Percentiles rank a stretch among this genome's conserved stretches.
These are phyloP conservation scores for Chascanopsetta lugubris DNA, from an alignment of 2,113 vertebrate species.

Conservation along the genomic window DNA sequence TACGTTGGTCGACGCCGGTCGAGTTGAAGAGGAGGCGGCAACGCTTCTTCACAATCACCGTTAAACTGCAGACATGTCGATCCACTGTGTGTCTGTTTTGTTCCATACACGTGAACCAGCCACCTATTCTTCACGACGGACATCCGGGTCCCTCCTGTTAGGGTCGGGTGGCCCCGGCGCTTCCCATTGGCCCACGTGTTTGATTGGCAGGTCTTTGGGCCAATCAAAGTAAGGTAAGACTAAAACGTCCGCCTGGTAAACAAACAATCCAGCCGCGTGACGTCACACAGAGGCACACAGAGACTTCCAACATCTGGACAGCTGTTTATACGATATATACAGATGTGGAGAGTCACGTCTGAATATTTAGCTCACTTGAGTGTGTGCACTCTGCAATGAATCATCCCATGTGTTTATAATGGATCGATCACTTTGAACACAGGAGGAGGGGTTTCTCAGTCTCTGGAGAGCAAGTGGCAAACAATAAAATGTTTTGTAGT, in stretches of 20 bases:
- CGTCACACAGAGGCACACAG: not conserved
- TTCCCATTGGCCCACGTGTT: conserved; percentile 39
- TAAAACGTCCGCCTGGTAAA: conserved; percentile 52
- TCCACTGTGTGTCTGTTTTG: conserved; percentile 48
- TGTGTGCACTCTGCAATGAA: no score
- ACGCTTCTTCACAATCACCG: not conserved
- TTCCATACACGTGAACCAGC: conserved; percentile 58
- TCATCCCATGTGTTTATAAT: no score
- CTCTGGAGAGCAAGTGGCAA: no score
- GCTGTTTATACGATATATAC: not conserved
- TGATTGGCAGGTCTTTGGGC: not conserved
- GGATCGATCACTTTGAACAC: no score
- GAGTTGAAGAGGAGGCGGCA: not conserved
- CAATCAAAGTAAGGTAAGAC: conserved; percentile 28
- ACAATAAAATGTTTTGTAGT: no score
- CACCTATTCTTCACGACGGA: conserved; percentile 15
- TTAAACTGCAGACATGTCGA: conserved; percentile 29
- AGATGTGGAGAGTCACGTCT: no score
- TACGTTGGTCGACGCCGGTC: not conserved
- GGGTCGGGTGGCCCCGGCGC: not conserved
- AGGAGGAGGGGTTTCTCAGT: no score
- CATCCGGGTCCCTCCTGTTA: conserved; percentile 54
- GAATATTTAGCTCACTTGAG: no score
- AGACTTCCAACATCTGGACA: conserved; percentile 9
- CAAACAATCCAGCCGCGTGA: conserved; percentile 48